Evolutionary conservation across 2,888 invertebrate species (phyloP).

Genomic region (Tholera decimalis): DNA sequence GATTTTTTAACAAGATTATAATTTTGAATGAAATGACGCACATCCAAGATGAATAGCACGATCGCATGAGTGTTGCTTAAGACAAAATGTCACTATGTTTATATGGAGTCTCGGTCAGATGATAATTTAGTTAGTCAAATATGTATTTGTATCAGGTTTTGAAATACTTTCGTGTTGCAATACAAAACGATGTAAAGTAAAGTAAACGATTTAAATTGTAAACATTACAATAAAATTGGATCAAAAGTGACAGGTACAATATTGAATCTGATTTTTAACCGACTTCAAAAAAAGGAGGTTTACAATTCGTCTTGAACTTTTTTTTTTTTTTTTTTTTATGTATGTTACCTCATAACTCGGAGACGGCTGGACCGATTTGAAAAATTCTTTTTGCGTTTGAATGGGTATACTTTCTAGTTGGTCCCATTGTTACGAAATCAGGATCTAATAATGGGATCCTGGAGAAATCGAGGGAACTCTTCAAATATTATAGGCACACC

Average conservation of each 20-base stretch:
- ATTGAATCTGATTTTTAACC: slow-evolving; percentile 10
- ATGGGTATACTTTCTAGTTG: no score
- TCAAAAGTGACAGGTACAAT: background rate
- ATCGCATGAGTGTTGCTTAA: background rate
- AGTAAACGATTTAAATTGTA: slow-evolving; percentile 17
- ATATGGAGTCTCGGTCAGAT: background rate
- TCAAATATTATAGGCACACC: no score
- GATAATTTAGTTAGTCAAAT: background rate
- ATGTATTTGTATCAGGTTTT: no score
- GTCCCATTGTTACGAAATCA: no score
- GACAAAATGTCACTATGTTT: background rate
- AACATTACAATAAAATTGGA: background rate
- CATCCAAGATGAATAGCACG: background rate
- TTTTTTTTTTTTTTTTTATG: no score
- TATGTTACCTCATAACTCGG: no score
- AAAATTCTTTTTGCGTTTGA: no score
- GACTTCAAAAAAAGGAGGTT: no score
- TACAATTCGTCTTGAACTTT: no score
- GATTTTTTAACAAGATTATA: slow-evolving; percentile 39
- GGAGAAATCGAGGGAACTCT: no score
- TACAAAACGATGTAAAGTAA: background rate
- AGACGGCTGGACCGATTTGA: no score
- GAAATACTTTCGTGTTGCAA: background rate
- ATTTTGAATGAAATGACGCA: slow-evolving; percentile 2
- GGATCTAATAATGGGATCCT: no score